Evolutionary conservation across 2,888 invertebrate species (phyloP), one percentile per base, ranked within the genome.

Genomic region (Polylopha cassiicola): DNA sequence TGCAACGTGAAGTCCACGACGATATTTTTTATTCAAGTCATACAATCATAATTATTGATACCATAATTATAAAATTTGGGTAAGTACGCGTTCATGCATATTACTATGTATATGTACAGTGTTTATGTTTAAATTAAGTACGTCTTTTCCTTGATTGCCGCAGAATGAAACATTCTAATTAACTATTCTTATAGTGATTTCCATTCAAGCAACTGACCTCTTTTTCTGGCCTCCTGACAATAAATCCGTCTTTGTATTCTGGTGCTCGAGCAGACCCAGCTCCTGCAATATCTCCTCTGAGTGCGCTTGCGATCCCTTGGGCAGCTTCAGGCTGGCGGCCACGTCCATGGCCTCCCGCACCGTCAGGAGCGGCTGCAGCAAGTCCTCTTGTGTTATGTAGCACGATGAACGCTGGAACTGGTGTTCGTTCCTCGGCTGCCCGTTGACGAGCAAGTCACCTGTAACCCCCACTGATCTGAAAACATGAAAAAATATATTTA

Each of bases 221-320:
- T 94, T 95, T 47, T 91, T 89, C 73, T 95, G 94, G 1, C 95
- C 95, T 13, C 95, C 95, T 9, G 94, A 94, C 8, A 88, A 58
- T 47, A 71, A 73, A 53, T 87, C 88, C 1, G 91, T 90, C 49
- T 87, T 80, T 0, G 92, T 91, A 51, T 90, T 72, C 58, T 87
- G 86, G 53, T 90, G 88, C 47, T 90, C 89, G 30, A 84, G 66
- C 14, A 92, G 72, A 1, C 91, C 89, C 43, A 92, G 68, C 46
- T 89, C 89, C 26, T 88, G 87, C 22, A 92, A 71, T 33, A 92
- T 91, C 49, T 78, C 76, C 17, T 76, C 76, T 1, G 85, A 75
- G 47, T 70, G 85, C 39, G 62, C 77, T 52, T 76, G 88, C 20
- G 59, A 72, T 49, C 78, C 80, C 47, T 57, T 69, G 0, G 89